These are phyloP conservation scores for Cryptus viduatorius DNA, from an alignment of 2,888 invertebrate species.

Conservation along the genomic window DNA sequence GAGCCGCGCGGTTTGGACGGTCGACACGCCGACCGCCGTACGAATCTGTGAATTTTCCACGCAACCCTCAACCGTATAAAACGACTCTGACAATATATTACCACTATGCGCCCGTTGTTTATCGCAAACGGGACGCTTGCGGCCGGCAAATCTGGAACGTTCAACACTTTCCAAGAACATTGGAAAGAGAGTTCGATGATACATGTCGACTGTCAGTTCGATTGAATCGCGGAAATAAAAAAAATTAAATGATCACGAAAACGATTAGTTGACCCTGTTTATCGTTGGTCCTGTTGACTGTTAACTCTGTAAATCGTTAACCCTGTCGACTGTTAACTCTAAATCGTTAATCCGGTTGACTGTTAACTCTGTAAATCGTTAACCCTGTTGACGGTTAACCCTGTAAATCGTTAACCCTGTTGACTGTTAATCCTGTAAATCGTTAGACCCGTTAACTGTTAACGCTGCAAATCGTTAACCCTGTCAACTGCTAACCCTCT, in stretches of 20 bases:
- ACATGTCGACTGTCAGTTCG: neutral
- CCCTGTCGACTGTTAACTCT: too few species aligned
- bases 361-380: too few species aligned
- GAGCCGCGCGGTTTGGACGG: neutral
- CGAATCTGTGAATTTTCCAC: conserved; percentile 34
- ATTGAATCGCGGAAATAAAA: neutral
- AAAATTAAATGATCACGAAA: neutral
- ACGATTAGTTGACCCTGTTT: neutral
- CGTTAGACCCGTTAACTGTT: too few species aligned
- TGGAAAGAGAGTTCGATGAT: neutral
- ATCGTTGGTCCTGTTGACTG: too few species aligned
- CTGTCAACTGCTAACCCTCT: too few species aligned
- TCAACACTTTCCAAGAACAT: conserved; percentile 19
- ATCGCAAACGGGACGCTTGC: neutral
- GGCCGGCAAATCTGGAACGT: conserved; percentile 5
- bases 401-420: too few species aligned
- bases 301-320: too few species aligned
- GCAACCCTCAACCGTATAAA: neutral
- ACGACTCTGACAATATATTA: neutral
- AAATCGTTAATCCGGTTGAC: too few species aligned
- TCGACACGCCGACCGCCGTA: conserved; percentile 2
- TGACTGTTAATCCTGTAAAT: too few species aligned
- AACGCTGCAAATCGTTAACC: too few species aligned
- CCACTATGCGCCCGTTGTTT: conserved; percentile 16
- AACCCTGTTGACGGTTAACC: too few species aligned